These are phyloP conservation scores for Dichetophora obliterata DNA, from an alignment of 2,888 invertebrate genomes.

Conservation along the genomic window DNA sequence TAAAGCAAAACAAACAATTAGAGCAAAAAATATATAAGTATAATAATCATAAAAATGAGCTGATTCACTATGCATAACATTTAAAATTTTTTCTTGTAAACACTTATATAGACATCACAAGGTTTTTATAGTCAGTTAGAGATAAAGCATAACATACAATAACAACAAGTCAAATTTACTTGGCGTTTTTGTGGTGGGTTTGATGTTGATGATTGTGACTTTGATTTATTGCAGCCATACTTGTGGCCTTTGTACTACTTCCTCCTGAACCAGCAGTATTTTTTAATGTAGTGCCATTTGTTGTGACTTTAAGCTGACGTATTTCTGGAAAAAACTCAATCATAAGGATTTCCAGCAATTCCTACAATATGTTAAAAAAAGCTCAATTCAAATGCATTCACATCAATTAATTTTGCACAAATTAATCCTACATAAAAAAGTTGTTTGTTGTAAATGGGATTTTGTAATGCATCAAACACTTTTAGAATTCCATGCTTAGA, in stretches of 20 bases:
- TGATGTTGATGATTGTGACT: conserved; percentile 19
- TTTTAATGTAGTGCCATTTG: conserved; percentile 51
- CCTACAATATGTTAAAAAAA: conserved; percentile 69
- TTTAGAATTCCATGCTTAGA: conserved; percentile 87
- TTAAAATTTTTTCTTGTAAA: background rate
- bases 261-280: conserved; percentile 40
- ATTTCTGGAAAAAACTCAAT: conserved; percentile 80
- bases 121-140: conserved; percentile 20
- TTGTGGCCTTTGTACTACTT: background rate
- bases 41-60: background rate
- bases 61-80: background rate
- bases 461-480: conserved; percentile 88
- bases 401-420: background rate
- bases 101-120: conserved; percentile 26
- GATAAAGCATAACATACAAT: background rate
- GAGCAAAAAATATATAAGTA: background rate
- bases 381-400: background rate
- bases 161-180: conserved; percentile 5
- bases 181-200: conserved; percentile 25
- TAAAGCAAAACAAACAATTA: background rate
- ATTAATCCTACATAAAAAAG: conserved; percentile 84
- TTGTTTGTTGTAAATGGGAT: conserved; percentile 88
- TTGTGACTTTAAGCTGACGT: conserved; percentile 70
- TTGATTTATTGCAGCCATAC: background rate
- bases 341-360: conserved; percentile 77